Evolutionary conservation across 2,888 invertebrate species (phyloP).

Genomic region (Oxystoma pomonae): DNA sequence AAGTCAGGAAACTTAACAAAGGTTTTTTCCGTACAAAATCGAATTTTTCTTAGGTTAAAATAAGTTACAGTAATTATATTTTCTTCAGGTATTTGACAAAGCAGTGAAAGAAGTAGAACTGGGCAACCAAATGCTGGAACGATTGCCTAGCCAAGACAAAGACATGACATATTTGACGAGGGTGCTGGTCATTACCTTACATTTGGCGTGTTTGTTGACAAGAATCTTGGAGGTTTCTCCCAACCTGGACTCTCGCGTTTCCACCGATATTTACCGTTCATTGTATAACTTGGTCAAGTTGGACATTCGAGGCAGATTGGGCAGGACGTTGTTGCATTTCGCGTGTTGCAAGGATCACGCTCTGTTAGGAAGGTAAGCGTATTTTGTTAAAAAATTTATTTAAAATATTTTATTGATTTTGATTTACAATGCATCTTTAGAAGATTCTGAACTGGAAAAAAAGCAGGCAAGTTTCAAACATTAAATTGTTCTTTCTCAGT

Average conservation of each 20-base stretch:
- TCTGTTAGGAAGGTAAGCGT: constrained; percentile 58
- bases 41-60: no score
- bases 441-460: no score
- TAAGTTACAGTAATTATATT: no score
- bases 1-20: no score
- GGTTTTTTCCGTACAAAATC: no score
- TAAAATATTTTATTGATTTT: no score
- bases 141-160: constrained; percentile 60
- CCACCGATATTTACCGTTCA: constrained; percentile 63
- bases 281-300: constrained; percentile 75
- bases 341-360: constrained; percentile 78
- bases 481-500: no score
- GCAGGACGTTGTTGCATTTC: constrained; percentile 73
- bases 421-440: no score
- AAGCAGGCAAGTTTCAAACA: no score
- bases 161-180: constrained; percentile 78
- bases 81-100: constrained; percentile 75
- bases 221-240: constrained; percentile 53
- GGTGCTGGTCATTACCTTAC: constrained; percentile 80
- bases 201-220: constrained; percentile 75
- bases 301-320: constrained; percentile 58
- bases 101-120: constrained; percentile 72
- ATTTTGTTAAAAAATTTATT: no score
- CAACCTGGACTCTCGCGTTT: constrained; percentile 38
- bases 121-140: constrained; percentile 58